These are phyloP conservation scores for Artibeus lituratus DNA, from an alignment of 2,797 vertebrate genomes.

Conservation along the genomic window DNA sequence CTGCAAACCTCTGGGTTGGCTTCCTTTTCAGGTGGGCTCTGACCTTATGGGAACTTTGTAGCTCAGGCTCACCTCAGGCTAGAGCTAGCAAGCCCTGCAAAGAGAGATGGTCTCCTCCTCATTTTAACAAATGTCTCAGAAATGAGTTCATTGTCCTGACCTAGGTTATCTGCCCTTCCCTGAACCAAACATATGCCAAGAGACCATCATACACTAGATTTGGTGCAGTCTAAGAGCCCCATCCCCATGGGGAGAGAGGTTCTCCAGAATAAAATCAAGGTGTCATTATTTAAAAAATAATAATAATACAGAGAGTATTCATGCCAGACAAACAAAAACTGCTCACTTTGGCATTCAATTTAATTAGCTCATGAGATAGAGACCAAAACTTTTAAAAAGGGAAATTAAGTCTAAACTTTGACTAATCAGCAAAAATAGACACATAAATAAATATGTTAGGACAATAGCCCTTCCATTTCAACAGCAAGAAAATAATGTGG, in stretches of 20 bases:
- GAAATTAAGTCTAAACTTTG: slow-evolving; percentile 40
- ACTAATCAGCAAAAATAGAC: slow-evolving; percentile 28
- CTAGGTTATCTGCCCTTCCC: not conserved
- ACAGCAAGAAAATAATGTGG: slow-evolving; percentile 29
- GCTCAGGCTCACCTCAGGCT: not conserved
- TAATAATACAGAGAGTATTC: not conserved
- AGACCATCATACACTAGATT: not conserved
- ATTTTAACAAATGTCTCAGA: not conserved
- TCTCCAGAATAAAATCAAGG: not conserved
- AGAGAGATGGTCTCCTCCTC: not conserved
- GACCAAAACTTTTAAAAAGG: slow-evolving; percentile 6
- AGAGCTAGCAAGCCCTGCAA: not conserved
- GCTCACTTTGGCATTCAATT: not conserved
- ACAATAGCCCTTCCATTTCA: not conserved
- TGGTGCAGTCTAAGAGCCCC: not conserved
- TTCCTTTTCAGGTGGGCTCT: not conserved
- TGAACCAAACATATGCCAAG: not conserved
- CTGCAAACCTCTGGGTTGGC: not conserved
- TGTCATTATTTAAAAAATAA: not conserved
- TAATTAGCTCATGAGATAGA: slow-evolving; percentile 26
- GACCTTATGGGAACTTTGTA: not conserved
- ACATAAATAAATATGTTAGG: slow-evolving; percentile 22
- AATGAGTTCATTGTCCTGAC: not conserved
- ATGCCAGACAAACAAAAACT: not conserved
- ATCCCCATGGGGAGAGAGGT: not conserved